These are phyloP conservation scores for Nothobranchius furzeri DNA, from an alignment of 2,113 vertebrate species.

Conservation along the genomic window DNA sequence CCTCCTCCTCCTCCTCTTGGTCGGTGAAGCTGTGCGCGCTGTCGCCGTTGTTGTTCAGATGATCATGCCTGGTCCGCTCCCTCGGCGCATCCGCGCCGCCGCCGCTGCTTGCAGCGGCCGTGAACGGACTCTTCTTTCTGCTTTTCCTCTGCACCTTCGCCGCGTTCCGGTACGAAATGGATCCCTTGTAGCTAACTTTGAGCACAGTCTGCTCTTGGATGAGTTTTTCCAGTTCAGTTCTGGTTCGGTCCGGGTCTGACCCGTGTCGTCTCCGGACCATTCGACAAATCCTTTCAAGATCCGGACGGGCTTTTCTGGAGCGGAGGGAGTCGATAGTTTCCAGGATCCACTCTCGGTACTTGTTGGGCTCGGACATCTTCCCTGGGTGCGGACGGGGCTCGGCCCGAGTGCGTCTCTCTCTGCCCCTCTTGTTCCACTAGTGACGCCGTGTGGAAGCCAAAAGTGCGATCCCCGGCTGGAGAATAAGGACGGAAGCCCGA, in stretches of 20 bases:
- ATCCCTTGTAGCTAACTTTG: conserved; percentile 91
- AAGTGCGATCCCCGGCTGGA: conserved; percentile 73
- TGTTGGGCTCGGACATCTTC: conserved; percentile 79
- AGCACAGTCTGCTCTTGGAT: conserved; percentile 88
- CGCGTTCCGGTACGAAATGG: conserved; percentile 89
- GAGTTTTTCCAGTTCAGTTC: conserved; percentile 88
- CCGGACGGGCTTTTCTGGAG: conserved; percentile 89
- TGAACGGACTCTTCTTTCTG: conserved; percentile 78
- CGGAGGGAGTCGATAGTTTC: conserved; percentile 91
- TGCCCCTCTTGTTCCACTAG: conserved; percentile 75
- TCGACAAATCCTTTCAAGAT: conserved; percentile 89
- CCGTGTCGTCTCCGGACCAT: conserved; percentile 90
- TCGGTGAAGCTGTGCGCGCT: conserved; percentile 74
- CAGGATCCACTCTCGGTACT: conserved; percentile 89
- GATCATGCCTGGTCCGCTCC: conserved; percentile 70
- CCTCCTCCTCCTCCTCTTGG: conserved; percentile 66
- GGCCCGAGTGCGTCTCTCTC: conserved; percentile 75
- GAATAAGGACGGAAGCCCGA: conserved; percentile 78
- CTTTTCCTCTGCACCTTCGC: conserved; percentile 84
- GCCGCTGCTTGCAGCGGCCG: conserved; percentile 60
- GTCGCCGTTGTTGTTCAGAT: conserved; percentile 69
- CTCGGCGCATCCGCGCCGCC: conserved; percentile 58
- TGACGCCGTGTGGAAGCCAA: conserved; percentile 75
- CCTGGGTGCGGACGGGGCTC: conserved; percentile 69
- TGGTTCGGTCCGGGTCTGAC: conserved; percentile 86